Conservation (phyloP, 1,140 invertebrate species). For the Chironomus striatipennis region DNA sequence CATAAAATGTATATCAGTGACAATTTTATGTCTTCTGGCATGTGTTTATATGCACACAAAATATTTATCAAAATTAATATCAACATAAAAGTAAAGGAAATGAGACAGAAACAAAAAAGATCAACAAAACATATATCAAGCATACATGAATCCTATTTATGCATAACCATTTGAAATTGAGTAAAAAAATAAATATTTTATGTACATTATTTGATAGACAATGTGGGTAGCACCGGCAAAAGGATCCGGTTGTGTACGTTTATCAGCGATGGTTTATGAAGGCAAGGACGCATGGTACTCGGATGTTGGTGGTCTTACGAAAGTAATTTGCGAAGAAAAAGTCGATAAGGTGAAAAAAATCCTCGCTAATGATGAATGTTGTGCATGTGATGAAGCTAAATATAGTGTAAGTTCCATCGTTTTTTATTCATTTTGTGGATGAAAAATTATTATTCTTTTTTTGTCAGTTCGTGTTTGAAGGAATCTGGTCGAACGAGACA, state of each 20-base stretch:
- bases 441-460: conserved; percentile 10
- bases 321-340: conserved; percentile 67
- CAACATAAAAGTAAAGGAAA: no score
- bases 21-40: no score
- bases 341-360: conserved; percentile 36
- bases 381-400: conserved; percentile 86
- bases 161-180: not conserved
- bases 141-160: no score
- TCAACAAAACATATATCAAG: no score
- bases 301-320: conserved; percentile 75
- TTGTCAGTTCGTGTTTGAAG: conserved; percentile 79
- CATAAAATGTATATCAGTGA: no score
- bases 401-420: conserved; percentile 56
- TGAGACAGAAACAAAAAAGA: no score
- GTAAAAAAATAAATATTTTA: not conserved
- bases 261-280: conserved; percentile 80
- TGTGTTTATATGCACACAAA: no score
- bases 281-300: conserved; percentile 75
- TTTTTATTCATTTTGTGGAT: not conserved
- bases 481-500: conserved; percentile 90
- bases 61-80: no score
- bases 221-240: conserved; percentile 81
- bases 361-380: conserved; percentile 55
- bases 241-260: conserved; percentile 74
- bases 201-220: not conserved